These are phyloP conservation scores for Sternotherus odoratus DNA, from an alignment of 2,797 vertebrate species.

Conservation along the genomic window DNA sequence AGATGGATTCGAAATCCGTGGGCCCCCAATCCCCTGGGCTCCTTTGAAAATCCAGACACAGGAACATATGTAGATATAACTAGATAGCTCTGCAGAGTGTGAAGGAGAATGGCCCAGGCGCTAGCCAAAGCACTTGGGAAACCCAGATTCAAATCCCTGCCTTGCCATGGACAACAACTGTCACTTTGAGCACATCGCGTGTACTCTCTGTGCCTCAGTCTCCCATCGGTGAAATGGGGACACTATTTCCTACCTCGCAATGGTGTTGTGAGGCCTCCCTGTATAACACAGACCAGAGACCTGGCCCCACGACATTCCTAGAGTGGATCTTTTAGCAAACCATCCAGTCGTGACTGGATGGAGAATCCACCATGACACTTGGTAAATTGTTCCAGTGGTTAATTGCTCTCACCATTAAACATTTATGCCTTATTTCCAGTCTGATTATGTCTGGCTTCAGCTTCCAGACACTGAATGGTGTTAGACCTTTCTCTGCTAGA, in stretches of 20 bases:
- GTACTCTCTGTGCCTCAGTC: not conserved
- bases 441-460: not conserved
- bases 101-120: too few species aligned
- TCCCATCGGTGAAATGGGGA: not conserved
- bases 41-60: too few species aligned
- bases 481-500: too few species aligned
- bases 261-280: too few species aligned
- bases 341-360: not conserved
- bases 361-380: not conserved
- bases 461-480: not conserved
- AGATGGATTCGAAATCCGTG: too few species aligned
- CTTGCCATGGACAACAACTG: not conserved
- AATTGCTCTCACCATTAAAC: not conserved
- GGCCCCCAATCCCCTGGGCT: too few species aligned
- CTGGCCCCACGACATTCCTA: not conserved
- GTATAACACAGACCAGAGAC: too few species aligned
- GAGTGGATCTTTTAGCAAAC: not conserved
- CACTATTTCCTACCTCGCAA: too few species aligned
- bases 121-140: too few species aligned
- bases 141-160: too few species aligned
- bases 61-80: too few species aligned
- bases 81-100: too few species aligned
- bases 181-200: not conserved
- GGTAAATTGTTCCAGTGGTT: not conserved
- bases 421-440: not conserved